Evolutionary conservation across 1,140 invertebrate genomes (phyloP), one percentile per base, ranked within the genome.

Genomic region (Arion vulgaris): DNA sequence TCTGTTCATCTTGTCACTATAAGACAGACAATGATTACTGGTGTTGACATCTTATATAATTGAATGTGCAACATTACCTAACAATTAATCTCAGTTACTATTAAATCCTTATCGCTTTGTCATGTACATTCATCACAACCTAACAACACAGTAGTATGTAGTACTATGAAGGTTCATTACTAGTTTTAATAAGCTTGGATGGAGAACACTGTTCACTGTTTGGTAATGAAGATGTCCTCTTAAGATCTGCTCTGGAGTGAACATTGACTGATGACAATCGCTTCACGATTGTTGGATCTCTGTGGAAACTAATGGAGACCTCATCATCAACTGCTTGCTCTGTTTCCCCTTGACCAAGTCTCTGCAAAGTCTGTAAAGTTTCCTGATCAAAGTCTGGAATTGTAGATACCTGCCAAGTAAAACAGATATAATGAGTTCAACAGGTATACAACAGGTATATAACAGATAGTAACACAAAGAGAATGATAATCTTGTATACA

Each of bases 291-390:
- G 62, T 49, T 38, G 80, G 80, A n/a, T 81, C 71, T 45, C 80
- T 62, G 38, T 83, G 75, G 72, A 87, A 87, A 73, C 86, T 87
- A 57, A 88, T 84, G 28, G 86, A 83, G 32, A 89, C 85, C 26
- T 89, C 88, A 11, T 85, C 82, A 69, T 88, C 87, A 1, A 86
- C 69, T 73, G 45, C 81, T 68, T 84, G 81, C 7, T 84, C 83
- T 15, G 49, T 81, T 19, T 82, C 80, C 36, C 78, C 78, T 1
- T 38, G 69, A 32, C 34, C 26, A 34, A 41, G 62, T 79, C 39
- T 19, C 53, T 66, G 36, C 68, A 75, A 62, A 84, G 41, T 74
- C 19, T 71, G 57, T 53, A n/a, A 53, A 1, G 71, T 85, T 49
- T 34, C 57, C 53, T 45, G 77, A 19, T 73, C 69, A 28, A 68